Evolutionary conservation across 1,140 invertebrate species (phyloP), one percentile per base, ranked within the genome.

Genomic region (Ostrea denselamellosa): DNA sequence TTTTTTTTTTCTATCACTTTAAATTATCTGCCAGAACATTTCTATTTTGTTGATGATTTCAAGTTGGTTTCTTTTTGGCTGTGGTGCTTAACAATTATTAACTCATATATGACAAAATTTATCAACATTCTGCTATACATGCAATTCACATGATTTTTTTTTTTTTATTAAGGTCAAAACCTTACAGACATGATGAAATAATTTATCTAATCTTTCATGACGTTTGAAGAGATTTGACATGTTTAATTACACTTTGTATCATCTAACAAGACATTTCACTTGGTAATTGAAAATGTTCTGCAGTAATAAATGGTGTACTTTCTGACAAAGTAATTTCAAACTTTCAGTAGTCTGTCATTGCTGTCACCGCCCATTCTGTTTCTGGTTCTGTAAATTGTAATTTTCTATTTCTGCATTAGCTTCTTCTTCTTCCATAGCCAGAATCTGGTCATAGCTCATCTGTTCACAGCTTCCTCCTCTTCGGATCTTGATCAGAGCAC

Each of bases 381-480:
- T 52, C 22, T 83, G 82, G 44, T 85, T 56, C 25, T 85, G 53
- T 85, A 58, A 28, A n/a, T 85, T 52, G 28, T 85, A 85, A 56
- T 54, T 88, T 51, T 86, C 71, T 7, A 86, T 54, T 54, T 86
- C 85, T 12, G 85, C 87, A n/a, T 84, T 54, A 28, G 62, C 88
- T 9, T 90, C 90, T 52, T 92, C 93, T 51, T 91, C 90, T 17
- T 93, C 93, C 12, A 94, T 81, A 19, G 92, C 92, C 34, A 94
- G 85, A 28, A 94, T 92, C 88, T 94, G 90, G 65, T 94, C 93
- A 71, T 93, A 91, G 34, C 92, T 93, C 92, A 94, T 92, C 54
- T 90, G 87, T 81, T 92, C 91, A 71, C 90, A 87, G 34, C 90
- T 92, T 53, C 90, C 92, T 8, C 92, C 92, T 65, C 91, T 85